phyloP scores from a whole-genome alignment of 2,888 invertebrate genomes.

The Himalopsyche kuldschensis region DNA sequence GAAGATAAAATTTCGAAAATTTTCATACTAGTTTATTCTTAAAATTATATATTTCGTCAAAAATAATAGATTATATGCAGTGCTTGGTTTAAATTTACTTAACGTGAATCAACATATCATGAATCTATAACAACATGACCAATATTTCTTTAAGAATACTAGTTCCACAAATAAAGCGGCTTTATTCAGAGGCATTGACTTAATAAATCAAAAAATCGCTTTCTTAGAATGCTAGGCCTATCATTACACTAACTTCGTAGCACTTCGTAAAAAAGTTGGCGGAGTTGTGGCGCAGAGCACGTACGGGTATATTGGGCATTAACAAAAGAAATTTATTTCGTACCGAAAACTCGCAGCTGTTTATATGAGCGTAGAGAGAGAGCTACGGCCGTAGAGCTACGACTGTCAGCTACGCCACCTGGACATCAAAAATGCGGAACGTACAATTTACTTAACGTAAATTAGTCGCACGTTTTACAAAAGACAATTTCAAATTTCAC shows the following conservation, averaged over 20 bases:
- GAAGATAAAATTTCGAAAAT: too few relatives aligned
- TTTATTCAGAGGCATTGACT: too few relatives aligned
- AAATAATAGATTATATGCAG: too few relatives aligned
- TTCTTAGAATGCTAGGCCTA: neutral
- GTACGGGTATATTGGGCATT: neutral
- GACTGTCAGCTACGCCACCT: neutral
- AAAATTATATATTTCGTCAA: too few relatives aligned
- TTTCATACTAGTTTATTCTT: too few relatives aligned
- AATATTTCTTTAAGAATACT: too few relatives aligned
- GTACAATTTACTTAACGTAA: neutral
- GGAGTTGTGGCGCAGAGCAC: neutral
- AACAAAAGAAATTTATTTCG: neutral
- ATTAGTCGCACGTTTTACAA: neutral
- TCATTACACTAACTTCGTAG: neutral
- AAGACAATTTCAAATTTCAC: neutral
- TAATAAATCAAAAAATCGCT: neutral
- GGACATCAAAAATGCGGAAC: neutral
- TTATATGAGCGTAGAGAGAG: neutral
- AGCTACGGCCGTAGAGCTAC: neutral
- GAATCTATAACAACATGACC: too few relatives aligned
- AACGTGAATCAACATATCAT: too few relatives aligned
- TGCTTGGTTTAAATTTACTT: too few relatives aligned
- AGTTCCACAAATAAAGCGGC: too few relatives aligned
- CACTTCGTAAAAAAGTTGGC: neutral
- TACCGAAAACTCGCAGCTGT: neutral